These are phyloP conservation scores for Sebastes variabilis DNA, from an alignment of 2,797 vertebrate genomes.

Conservation along the genomic window DNA sequence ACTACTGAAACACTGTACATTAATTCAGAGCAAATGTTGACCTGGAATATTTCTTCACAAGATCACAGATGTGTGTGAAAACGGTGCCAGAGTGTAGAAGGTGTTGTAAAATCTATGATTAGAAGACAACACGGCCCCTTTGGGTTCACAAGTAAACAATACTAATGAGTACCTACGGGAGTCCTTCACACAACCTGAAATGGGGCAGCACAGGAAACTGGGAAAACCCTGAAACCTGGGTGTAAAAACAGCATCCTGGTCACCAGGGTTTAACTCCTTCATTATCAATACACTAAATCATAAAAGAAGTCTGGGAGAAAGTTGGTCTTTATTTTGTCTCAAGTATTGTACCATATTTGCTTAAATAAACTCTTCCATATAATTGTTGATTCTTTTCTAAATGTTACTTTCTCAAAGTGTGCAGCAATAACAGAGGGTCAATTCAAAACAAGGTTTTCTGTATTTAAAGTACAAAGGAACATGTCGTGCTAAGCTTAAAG, in stretches of 20 bases:
- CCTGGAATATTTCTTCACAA: slow-evolving; percentile 48
- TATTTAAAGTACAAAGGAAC: not conserved
- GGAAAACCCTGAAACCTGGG: slow-evolving; percentile 23
- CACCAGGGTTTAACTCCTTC: slow-evolving; percentile 11
- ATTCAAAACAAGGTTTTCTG: not conserved
- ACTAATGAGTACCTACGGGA: slow-evolving; percentile 77
- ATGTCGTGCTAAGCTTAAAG: not conserved
- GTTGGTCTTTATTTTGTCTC: not conserved
- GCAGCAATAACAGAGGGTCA: not conserved
- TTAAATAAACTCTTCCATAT: not conserved
- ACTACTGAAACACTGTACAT: not conserved
- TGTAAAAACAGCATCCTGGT: slow-evolving; percentile 27
- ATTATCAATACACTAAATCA: slow-evolving; percentile 38
- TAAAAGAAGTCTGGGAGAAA: slow-evolving; percentile 8
- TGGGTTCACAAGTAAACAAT: slow-evolving; percentile 70
- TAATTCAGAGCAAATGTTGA: slow-evolving; percentile 19
- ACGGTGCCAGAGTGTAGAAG: slow-evolving; percentile 29
- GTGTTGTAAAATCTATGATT: slow-evolving; percentile 68
- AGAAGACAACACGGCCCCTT: slow-evolving; percentile 57
- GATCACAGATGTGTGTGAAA: slow-evolving; percentile 59
- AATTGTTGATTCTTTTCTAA: not conserved
- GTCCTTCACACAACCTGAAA: slow-evolving; percentile 61
- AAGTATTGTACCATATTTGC: not conserved
- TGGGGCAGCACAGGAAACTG: slow-evolving; percentile 53
- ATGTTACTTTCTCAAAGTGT: not conserved